Conservation (phyloP, 2,888 invertebrate species). For the Carpatolechia fugitivella region DNA sequence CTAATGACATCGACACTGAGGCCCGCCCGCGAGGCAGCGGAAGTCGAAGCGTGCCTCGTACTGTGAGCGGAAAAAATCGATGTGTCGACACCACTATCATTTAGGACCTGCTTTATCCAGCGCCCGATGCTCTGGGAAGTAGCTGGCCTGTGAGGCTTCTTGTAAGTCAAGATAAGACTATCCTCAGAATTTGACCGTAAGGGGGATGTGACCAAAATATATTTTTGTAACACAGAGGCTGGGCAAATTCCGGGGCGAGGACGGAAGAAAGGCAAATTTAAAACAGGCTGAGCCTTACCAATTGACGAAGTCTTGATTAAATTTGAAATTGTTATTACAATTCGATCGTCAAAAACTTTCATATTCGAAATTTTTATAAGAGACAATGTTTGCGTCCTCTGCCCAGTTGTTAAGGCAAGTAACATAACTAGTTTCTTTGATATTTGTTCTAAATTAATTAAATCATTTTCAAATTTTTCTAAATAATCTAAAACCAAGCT, state of each 20-base stretch:
- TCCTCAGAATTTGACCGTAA: neutral
- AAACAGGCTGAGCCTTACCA: neutral
- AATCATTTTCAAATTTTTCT: neutral
- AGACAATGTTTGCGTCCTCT: neutral
- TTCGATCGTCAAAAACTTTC: neutral
- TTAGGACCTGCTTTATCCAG: slow-evolving; percentile 17
- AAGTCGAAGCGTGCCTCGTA: slow-evolving; percentile 21
- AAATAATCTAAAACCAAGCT: neutral
- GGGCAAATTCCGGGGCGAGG: neutral
- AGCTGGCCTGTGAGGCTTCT: neutral
- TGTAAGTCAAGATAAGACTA: neutral
- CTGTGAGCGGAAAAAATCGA: slow-evolving; percentile 27
- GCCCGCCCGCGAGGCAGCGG: slow-evolving; percentile 12
- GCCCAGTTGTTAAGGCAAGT: neutral
- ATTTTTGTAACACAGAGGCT: no score
- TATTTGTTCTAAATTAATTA: neutral
- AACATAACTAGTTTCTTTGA: neutral
- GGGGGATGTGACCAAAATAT: no score
- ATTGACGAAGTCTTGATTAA: neutral
- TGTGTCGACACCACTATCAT: slow-evolving; percentile 22
- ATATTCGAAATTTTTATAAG: neutral
- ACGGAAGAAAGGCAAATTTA: neutral
- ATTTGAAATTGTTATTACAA: neutral
- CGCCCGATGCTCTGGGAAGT: slow-evolving; percentile 2
- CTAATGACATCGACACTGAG: slow-evolving; percentile 16